phyloP scores from a whole-genome alignment of 2,888 invertebrate genomes.

The Archaeoteleia sp. region DNA sequence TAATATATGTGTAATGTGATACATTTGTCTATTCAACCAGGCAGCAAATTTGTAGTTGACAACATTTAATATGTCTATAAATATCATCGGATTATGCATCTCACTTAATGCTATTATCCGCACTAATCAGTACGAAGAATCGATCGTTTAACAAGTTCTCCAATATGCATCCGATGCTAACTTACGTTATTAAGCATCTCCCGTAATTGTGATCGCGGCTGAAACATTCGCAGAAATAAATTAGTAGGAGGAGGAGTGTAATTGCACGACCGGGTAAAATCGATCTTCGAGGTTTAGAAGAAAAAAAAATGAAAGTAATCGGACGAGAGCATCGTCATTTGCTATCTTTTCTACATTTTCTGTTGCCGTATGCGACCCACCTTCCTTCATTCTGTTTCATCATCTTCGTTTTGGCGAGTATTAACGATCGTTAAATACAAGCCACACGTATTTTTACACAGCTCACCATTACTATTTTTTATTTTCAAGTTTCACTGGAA shows the following conservation, averaged over 20 bases:
- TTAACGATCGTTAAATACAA: conserved; percentile 55
- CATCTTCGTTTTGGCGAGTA: conserved; percentile 50
- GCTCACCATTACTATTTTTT: conserved; percentile 41
- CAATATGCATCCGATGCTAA: conserved; percentile 17
- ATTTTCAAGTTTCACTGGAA: conserved; percentile 39
- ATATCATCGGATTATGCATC: conserved; percentile 1
- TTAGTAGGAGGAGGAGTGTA: conserved; percentile 14
- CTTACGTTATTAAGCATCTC: conserved; percentile 31
- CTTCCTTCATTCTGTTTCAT: conserved; percentile 53
- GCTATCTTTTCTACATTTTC: conserved; percentile 48
- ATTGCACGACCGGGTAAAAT: conserved; percentile 25
- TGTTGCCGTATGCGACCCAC: conserved; percentile 46
- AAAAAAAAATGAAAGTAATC: conserved; percentile 38
- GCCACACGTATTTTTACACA: conserved; percentile 50
- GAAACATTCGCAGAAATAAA: conserved; percentile 39
- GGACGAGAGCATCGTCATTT: conserved; percentile 52
- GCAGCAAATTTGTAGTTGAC: too few species aligned
- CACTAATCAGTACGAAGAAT: conserved; percentile 29
- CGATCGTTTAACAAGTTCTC: conserved; percentile 24
- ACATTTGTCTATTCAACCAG: too few species aligned
- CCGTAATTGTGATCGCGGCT: conserved; percentile 14
- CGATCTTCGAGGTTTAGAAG: conserved; percentile 40
- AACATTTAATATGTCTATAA: conserved; percentile 1
- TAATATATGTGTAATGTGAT: too few species aligned
- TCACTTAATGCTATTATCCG: conserved; percentile 11